A percentile compares a stretch with the other conserved stretches of the same genome.
Evolutionary conservation across 2,113 vertebrate genomes (phyloP).

Genomic region (Nanorana parkeri): DNA sequence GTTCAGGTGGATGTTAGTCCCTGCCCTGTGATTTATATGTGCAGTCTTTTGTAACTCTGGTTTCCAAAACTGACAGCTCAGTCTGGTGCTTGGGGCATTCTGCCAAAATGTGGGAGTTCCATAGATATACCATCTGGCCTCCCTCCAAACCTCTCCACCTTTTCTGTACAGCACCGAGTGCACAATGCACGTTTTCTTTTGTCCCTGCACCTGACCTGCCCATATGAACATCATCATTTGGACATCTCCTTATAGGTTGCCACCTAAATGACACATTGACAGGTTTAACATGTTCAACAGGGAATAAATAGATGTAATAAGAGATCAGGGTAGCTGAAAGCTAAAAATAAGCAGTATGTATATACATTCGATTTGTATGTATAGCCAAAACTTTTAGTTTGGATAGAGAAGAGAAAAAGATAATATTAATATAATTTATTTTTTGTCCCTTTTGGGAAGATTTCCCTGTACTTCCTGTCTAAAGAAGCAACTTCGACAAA

Average conservation of each 20-base stretch:
- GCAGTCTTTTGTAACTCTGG: not conserved
- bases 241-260: conserved; percentile 15
- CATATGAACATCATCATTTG: conserved; percentile 14
- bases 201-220: conserved; percentile 9
- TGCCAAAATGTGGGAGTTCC: conserved; percentile 41
- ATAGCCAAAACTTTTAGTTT: no score
- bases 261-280: conserved; percentile 1
- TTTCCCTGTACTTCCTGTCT: no score
- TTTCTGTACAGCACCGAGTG: not conserved
- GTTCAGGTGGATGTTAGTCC: conserved; percentile 2
- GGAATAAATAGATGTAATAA: not conserved
- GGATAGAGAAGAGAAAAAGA: no score
- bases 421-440: no score
- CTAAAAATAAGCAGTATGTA: not conserved
- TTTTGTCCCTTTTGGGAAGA: no score
- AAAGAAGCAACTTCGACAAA: no score
- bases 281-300: not conserved
- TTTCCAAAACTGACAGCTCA: conserved; percentile 40
- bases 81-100: conserved; percentile 8
- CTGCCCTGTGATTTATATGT: conserved; percentile 32
- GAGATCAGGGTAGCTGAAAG: not conserved
- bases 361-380: not conserved
- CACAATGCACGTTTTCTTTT: conserved; percentile 34
- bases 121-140: conserved; percentile 17
- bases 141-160: conserved; percentile 46